Conservation (phyloP, 2,113 vertebrate species). For the Alethe diademata region DNA sequence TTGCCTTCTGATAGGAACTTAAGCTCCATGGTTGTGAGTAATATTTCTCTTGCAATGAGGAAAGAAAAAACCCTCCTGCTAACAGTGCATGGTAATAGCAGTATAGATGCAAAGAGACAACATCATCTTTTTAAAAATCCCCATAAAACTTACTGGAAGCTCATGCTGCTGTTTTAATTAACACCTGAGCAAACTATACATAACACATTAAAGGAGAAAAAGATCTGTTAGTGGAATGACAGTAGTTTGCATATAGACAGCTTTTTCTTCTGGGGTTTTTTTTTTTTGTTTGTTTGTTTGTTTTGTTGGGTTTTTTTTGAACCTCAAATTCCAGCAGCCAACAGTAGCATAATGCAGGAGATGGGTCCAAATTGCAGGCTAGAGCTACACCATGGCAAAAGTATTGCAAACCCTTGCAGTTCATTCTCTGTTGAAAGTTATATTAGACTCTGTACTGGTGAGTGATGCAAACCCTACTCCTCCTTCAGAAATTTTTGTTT, state of each 20-base stretch:
- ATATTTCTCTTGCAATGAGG: not conserved
- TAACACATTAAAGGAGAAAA: slow-evolving; percentile 9
- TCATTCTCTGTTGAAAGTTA: not conserved
- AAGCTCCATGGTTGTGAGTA: not conserved
- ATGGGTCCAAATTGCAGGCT: not conserved
- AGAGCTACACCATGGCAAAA: not conserved
- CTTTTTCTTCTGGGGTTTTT: not conserved
- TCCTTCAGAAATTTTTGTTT: not conserved
- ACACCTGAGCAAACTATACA: not conserved
- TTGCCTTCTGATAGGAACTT: not conserved
- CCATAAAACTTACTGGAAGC: not conserved
- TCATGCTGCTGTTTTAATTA: slow-evolving; percentile 33
- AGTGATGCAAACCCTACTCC: not conserved
- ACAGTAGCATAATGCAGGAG: not conserved
- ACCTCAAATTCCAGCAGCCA: not conserved
- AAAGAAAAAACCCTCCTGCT: not conserved
- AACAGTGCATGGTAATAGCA: not conserved
- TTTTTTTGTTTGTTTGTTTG: no score
- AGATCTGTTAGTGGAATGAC: not conserved
- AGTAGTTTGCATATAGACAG: not conserved
- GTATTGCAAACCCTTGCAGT: not conserved
- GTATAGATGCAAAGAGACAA: not conserved
- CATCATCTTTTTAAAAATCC: not conserved
- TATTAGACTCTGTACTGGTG: not conserved
- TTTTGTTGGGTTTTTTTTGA: not conserved